These are phyloP conservation scores for Harmothoe impar DNA, from an alignment of 2,888 invertebrate species.

Conservation along the genomic window DNA sequence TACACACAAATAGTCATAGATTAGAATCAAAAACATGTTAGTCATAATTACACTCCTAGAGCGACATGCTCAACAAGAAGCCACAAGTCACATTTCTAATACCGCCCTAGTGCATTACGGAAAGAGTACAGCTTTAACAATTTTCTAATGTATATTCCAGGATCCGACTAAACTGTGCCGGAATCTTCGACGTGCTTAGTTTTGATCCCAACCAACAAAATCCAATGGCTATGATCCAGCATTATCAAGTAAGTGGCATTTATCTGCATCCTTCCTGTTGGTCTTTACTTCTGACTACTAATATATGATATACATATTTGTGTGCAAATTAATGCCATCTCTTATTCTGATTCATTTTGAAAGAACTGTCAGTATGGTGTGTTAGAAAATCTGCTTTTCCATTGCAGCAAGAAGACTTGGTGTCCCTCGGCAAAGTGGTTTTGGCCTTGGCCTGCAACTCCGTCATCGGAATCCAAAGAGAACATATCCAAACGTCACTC, in stretches of 20 bases:
- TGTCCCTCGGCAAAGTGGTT: constrained; percentile 94
- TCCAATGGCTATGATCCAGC: constrained; percentile 87
- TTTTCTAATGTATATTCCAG: constrained; percentile 81
- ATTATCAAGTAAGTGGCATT: constrained; percentile 87
- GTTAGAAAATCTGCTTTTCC: not conserved
- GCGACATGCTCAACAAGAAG: too few relatives aligned
- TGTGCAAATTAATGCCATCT: too few relatives aligned
- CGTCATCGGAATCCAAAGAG: constrained; percentile 92
- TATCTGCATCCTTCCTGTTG: too few relatives aligned
- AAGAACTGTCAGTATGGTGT: too few relatives aligned
- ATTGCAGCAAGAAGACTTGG: constrained; percentile 93
- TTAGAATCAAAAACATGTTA: not conserved
- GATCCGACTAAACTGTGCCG: constrained; percentile 91
- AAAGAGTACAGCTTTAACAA: too few relatives aligned
- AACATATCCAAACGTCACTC: constrained; percentile 93
- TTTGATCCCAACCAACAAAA: constrained; percentile 88
- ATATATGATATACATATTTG: too few relatives aligned
- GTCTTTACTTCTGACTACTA: too few relatives aligned
- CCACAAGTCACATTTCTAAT: too few relatives aligned
- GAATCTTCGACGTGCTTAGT: constrained; percentile 91
- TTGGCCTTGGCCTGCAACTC: constrained; percentile 96
- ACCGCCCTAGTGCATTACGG: too few relatives aligned
- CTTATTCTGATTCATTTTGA: too few relatives aligned
- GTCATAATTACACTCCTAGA: too few relatives aligned
- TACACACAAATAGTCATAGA: not conserved